Percentiles rank a stretch among this genome's conserved stretches.
These are phyloP conservation scores for Dichetophora obliterata DNA, from an alignment of 2,888 invertebrate species.

Conservation along the genomic window DNA sequence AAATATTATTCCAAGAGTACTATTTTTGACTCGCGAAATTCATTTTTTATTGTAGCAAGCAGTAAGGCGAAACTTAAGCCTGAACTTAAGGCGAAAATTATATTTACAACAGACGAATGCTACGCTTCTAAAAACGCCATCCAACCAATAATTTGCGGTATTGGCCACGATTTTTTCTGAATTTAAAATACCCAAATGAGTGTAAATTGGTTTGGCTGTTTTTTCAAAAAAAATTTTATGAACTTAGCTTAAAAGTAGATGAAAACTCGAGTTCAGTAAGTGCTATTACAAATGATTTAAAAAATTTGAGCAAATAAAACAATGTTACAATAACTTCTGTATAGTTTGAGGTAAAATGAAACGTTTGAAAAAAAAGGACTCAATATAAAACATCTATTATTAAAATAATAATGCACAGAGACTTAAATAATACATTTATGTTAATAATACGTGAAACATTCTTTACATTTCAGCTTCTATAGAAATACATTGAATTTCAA, in stretches of 20 bases:
- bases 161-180: neutral
- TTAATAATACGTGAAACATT: too few relatives aligned
- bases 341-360: neutral
- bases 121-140: neutral
- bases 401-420: too few relatives aligned
- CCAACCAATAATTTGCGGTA: neutral
- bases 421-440: too few relatives aligned
- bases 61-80: too few relatives aligned
- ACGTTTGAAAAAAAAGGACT: too few relatives aligned
- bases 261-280: too few relatives aligned
- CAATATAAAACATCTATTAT: too few relatives aligned
- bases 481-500: too few relatives aligned
- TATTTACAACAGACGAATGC: too few relatives aligned
- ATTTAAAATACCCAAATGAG: neutral
- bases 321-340: neutral
- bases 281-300: neutral
- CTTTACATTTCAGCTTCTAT: too few relatives aligned
- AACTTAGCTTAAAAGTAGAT: neutral
- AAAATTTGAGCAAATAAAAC: neutral
- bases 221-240: neutral
- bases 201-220: neutral
- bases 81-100: neutral
- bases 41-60: neutral
- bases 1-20: neutral
- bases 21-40: neutral